Conservation (phyloP, 2,797 vertebrate species). For the Peromyscus nudipes region DNA sequence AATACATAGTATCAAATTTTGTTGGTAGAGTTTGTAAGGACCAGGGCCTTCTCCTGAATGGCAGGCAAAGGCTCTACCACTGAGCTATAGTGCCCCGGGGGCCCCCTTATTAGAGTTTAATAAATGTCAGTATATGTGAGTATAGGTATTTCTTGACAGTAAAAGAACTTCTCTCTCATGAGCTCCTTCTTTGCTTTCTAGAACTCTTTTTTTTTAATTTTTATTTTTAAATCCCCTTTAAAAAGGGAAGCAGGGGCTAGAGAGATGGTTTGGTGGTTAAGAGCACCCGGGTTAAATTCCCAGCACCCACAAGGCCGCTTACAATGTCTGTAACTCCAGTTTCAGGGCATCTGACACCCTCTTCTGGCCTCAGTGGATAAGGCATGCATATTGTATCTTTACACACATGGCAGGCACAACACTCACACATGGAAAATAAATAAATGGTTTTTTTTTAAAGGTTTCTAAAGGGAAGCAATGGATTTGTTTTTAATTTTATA, state of each 20-base stretch:
- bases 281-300: background rate
- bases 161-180: conserved; percentile 2
- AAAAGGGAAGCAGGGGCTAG: background rate
- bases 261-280: background rate
- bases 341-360: background rate
- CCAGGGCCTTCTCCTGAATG: background rate
- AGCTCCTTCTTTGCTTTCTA: conserved; percentile 13
- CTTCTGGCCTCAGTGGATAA: background rate
- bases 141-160: conserved; percentile 32
- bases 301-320: background rate
- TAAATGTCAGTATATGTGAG: conserved; percentile 9
- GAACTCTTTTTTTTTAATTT: background rate
- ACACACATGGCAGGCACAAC: background rate
- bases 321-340: background rate
- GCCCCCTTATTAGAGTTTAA: conserved; percentile 3
- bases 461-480: background rate
- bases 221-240: background rate
- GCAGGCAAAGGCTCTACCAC: background rate
- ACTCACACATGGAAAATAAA: background rate
- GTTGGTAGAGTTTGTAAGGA: background rate
- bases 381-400: background rate
- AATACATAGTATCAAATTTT: background rate
- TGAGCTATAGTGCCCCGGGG: no score
- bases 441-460: background rate
- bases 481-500: background rate